A percentile compares a stretch with the other conserved stretches of the same genome.
phyloP scores from a whole-genome alignment of 2,113 vertebrate species.

The Aegithalos caudatus region DNA sequence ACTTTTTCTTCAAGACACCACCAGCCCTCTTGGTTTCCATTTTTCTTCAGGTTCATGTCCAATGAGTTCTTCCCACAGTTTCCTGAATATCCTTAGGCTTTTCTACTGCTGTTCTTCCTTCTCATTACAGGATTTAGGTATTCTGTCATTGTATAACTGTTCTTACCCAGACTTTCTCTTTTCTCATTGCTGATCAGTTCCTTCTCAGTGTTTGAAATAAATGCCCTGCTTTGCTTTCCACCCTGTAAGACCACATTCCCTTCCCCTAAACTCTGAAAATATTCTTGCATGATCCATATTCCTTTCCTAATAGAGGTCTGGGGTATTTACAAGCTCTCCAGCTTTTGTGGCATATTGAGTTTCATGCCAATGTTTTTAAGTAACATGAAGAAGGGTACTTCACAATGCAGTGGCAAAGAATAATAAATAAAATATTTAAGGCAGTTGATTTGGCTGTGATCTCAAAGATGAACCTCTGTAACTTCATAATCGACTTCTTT shows the following conservation, averaged over 20 bases:
- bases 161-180: not conserved
- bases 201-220: not conserved
- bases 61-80: not conserved
- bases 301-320: not conserved
- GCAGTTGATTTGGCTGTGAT: not conserved
- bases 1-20: not conserved
- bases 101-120: not conserved
- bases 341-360: not conserved
- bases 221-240: not conserved
- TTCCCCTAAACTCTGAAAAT: not conserved
- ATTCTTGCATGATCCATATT: not conserved
- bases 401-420: not conserved
- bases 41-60: not conserved
- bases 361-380: not conserved
- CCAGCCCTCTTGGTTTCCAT: not conserved
- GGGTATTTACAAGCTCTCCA: not conserved
- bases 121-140: not conserved
- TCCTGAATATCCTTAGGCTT: not conserved
- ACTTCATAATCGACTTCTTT: not conserved
- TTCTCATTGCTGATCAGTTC: not conserved
- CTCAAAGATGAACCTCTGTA: not conserved
- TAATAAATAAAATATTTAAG: not conserved
- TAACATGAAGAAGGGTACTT: not conserved
- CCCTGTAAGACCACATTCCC: not conserved
- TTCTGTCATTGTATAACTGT: not conserved